Percentiles rank a stretch among this genome's conserved stretches.
phyloP scores from a whole-genome alignment of 2,888 invertebrate species.

The Colostygia pectinataria region DNA sequence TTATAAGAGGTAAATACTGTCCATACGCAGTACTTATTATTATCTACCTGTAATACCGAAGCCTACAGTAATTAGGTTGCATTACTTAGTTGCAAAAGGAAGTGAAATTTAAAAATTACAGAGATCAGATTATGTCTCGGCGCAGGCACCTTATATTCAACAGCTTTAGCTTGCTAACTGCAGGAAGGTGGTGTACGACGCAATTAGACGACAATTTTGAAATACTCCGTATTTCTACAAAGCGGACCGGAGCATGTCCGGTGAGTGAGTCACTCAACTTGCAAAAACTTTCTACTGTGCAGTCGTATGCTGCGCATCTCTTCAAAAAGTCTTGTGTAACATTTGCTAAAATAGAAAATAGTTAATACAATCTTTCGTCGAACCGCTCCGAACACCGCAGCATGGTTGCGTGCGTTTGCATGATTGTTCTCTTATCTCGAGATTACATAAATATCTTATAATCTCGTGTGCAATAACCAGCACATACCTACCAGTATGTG shows the following conservation, averaged over 20 bases:
- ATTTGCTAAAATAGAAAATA: conserved; percentile 73
- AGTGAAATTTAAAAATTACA: conserved; percentile 33
- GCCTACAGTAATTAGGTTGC: no score
- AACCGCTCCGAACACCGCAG: conserved; percentile 34
- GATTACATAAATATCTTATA: conserved; percentile 31
- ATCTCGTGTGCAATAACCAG: conserved; percentile 31
- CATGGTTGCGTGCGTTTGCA: conserved; percentile 31
- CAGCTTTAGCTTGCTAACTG: conserved; percentile 39
- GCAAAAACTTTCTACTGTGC: conserved; percentile 66
- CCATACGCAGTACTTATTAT: no score
- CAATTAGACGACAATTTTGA: conserved; percentile 64
- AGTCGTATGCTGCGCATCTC: conserved; percentile 59
- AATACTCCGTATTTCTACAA: conserved; percentile 51
- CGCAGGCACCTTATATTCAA: conserved; percentile 40
- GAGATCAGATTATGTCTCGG: conserved; percentile 21
- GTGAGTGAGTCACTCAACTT: conserved; percentile 63
- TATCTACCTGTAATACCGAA: no score
- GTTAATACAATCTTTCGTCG: conserved; percentile 46
- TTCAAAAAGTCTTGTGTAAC: conserved; percentile 64
- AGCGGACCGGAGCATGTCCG: conserved; percentile 46
- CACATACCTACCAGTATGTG: conserved; percentile 14
- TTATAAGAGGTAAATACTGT: no score
- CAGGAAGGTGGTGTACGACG: conserved; percentile 51
- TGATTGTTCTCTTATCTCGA: conserved; percentile 35
- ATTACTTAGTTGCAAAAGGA: conserved; percentile 26